These are phyloP conservation scores for Sturnira hondurensis DNA, from an alignment of 2,113 vertebrate species.

Conservation along the genomic window DNA sequence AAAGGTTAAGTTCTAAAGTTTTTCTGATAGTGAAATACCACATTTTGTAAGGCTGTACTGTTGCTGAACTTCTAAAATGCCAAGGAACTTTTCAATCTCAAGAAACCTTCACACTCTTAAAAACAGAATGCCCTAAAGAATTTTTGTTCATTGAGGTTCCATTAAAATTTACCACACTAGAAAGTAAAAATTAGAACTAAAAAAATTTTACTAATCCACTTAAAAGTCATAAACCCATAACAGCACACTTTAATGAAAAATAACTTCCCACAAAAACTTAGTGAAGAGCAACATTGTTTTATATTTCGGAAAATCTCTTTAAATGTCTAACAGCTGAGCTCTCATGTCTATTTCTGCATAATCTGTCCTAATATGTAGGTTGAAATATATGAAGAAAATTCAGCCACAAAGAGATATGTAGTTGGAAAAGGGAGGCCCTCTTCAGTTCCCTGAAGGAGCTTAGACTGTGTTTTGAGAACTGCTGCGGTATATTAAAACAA, in stretches of 20 bases:
- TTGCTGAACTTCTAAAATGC: constrained; percentile 5
- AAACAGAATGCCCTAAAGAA: neutral
- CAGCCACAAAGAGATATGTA: neutral
- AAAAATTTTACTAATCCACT: neutral
- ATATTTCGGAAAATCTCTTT: constrained; percentile 11
- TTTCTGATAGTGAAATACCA: constrained; percentile 23
- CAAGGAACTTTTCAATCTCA: neutral
- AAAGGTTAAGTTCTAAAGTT: constrained; percentile 26
- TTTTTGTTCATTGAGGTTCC: neutral
- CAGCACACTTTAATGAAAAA: neutral
- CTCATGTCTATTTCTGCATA: neutral
- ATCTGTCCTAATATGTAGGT: neutral
- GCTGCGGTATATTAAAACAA: neutral
- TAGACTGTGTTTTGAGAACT: neutral
- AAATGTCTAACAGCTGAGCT: neutral
- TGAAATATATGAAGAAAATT: neutral
- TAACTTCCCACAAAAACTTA: neutral
- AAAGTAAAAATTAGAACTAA: neutral
- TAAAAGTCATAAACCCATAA: neutral
- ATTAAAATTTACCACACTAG: neutral
- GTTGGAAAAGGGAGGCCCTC: neutral
- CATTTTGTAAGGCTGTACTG: constrained; percentile 10
- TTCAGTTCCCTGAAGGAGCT: neutral
- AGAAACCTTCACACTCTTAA: neutral
- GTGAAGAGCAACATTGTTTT: neutral